Conservation (phyloP, 2,113 vertebrate species). For the Macaca mulatta region DNA sequence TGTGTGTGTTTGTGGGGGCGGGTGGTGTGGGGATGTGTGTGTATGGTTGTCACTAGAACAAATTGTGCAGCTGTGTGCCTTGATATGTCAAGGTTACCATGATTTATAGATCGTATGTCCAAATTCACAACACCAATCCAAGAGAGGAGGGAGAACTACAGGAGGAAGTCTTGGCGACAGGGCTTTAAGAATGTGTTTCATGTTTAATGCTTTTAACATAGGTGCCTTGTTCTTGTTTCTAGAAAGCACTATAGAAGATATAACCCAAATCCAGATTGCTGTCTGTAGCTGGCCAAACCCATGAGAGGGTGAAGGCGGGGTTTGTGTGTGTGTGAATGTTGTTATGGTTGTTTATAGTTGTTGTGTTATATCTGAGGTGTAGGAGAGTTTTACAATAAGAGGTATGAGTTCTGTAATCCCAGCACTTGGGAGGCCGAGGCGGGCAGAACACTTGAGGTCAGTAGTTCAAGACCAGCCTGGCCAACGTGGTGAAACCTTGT, state of each 20-base stretch:
- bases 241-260: constrained; percentile 26
- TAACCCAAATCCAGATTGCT: background rate
- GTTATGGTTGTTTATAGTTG: background rate
- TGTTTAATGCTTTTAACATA: constrained; percentile 12
- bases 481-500: too few relatives aligned
- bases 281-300: background rate
- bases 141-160: background rate
- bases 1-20: too few relatives aligned
- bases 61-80: background rate
- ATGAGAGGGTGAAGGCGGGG: accelerated
- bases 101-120: background rate
- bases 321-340: background rate
- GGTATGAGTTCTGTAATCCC: background rate
- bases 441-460: too few relatives aligned
- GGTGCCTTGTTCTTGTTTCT: background rate
- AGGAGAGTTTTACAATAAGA: background rate
- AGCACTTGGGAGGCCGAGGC: too few relatives aligned
- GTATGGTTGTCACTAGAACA: background rate
- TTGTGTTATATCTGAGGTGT: background rate
- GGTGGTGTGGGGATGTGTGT: background rate
- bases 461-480: too few relatives aligned
- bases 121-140: background rate
- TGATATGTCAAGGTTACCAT: background rate
- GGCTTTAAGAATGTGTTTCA: background rate
- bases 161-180: background rate